Conservation (phyloP, 2,888 invertebrate genomes). For the Anodontia alba region DNA sequence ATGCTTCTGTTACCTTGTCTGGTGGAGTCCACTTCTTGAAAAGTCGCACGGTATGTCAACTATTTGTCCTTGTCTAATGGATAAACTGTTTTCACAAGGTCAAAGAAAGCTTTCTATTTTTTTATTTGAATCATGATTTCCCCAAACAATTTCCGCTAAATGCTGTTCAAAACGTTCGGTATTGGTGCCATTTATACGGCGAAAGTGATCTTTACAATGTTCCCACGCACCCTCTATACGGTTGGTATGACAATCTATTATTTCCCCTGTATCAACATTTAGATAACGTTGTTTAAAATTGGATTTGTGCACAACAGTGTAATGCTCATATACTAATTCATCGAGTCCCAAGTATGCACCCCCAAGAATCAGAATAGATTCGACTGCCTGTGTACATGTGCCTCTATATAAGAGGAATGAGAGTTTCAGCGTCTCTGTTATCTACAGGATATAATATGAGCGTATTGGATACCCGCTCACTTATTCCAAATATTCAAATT, state of each 20-base stretch:
- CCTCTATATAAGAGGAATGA: constrained; percentile 8
- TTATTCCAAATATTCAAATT: constrained; percentile 15
- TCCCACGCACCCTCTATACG: constrained; percentile 1
- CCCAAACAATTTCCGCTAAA: background rate
- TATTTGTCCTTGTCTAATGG: background rate
- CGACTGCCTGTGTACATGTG: background rate
- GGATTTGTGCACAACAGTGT: background rate
- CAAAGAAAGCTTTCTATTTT: background rate
- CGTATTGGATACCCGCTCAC: background rate
- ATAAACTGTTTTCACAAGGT: background rate
- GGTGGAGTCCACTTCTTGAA: background rate
- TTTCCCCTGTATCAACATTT: background rate
- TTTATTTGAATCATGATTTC: background rate
- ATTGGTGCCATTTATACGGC: background rate
- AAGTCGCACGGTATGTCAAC: background rate
- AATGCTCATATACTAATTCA: background rate
- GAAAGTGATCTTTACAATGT: background rate
- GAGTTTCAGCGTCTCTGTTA: background rate
- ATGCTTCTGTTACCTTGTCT: background rate
- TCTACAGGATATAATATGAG: constrained; percentile 20
- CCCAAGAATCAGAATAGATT: background rate
- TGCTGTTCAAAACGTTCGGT: background rate
- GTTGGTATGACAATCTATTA: background rate
- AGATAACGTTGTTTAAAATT: background rate
- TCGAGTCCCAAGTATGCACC: background rate